These are phyloP conservation scores for Myrmecophaga tridactyla DNA, from an alignment of 2,113 vertebrate species.

Conservation along the genomic window DNA sequence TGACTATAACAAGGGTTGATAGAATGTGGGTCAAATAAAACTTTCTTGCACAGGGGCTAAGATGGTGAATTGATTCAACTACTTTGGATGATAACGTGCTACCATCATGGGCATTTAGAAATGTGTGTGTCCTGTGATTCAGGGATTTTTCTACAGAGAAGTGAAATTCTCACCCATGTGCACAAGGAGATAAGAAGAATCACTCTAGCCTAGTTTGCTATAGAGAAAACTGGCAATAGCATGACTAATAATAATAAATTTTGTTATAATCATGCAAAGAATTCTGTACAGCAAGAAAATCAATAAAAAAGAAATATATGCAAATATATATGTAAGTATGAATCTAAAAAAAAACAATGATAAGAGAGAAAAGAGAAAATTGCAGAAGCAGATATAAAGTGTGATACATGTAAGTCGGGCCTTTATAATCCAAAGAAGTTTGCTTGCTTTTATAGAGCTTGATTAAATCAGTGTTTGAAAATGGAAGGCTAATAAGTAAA, in stretches of 20 bases:
- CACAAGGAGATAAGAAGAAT: background rate
- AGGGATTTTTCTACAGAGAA: background rate
- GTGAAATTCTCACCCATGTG: background rate
- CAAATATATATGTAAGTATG: background rate
- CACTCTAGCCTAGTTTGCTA: background rate
- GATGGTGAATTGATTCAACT: background rate
- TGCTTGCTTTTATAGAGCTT: background rate
- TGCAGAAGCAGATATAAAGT: no score
- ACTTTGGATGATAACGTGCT: background rate
- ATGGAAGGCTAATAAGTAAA: background rate
- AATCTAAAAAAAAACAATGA: background rate
- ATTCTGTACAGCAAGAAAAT: background rate
- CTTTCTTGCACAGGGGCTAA: background rate
- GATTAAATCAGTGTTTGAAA: background rate
- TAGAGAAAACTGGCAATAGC: background rate
- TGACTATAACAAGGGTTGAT: background rate
- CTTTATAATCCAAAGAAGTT: background rate
- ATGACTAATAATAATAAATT: background rate
- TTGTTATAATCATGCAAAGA: background rate
- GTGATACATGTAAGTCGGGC: background rate
- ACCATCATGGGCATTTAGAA: background rate
- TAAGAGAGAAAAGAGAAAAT: background rate
- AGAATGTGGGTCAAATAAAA: background rate
- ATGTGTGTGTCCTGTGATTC: background rate
- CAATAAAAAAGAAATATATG: background rate